Percentiles rank a stretch among this genome's conserved stretches.
phyloP scores from a whole-genome alignment of 2,797 vertebrate genomes.

The Sebastes umbrosus region DNA sequence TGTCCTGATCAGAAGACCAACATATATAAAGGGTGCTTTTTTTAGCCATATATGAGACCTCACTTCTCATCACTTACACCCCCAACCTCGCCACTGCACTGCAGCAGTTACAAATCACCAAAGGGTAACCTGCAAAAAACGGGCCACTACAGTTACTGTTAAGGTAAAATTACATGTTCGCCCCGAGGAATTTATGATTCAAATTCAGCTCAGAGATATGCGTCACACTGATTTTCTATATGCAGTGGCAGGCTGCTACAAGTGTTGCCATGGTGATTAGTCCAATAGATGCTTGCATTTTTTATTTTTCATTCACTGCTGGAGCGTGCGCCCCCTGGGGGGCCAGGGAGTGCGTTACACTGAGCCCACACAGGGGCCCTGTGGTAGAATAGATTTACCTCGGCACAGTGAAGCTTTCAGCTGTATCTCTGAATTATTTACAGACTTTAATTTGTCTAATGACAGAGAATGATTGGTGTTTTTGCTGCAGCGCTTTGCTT shows the following conservation, averaged over 20 bases:
- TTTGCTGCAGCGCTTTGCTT: background rate
- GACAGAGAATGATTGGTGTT: conserved; percentile 8
- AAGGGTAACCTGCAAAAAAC: background rate
- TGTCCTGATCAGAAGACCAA: background rate
- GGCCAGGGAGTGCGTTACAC: background rate
- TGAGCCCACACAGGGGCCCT: background rate
- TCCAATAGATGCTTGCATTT: conserved; percentile 4
- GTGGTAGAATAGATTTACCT: conserved; percentile 12
- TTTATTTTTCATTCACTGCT: background rate
- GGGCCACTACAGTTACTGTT: background rate
- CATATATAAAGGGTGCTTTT: background rate
- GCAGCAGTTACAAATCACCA: background rate
- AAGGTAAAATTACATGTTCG: background rate
- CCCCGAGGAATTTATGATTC: background rate
- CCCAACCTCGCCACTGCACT: background rate
- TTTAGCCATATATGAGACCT: background rate
- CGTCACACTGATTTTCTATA: background rate
- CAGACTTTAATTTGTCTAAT: conserved; percentile 16
- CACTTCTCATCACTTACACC: background rate
- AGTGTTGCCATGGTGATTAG: conserved; percentile 23
- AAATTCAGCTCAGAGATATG: background rate
- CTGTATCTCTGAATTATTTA: conserved; percentile 20
- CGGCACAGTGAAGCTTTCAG: conserved; percentile 4
- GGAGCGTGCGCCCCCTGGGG: background rate
- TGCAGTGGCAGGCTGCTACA: background rate